Evolutionary conservation across 2,888 invertebrate genomes (phyloP), one percentile per base, ranked within the genome.

Genomic region (Steinernema hermaphroditum): DNA sequence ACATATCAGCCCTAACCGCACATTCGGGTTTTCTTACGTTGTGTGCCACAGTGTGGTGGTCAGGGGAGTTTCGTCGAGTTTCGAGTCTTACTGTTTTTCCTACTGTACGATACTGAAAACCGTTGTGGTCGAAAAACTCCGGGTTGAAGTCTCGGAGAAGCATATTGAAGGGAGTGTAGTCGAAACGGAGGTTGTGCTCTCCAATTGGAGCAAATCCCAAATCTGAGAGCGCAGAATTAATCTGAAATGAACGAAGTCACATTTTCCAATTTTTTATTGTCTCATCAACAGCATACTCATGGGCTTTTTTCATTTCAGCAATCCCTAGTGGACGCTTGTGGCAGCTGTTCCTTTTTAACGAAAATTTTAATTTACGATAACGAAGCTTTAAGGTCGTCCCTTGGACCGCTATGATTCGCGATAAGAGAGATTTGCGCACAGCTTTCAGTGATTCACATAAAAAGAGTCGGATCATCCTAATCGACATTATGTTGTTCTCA

Each of bases 141-240:
- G 62, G n/a, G 29, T 76, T 72, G 19, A 75, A 75, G 32, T 75
- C 75, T 22, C 76, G 76, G n/a, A 75, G 69, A 2, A 75, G 29
- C 19, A 72, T 71, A 50, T 72, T 75, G 34, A 34, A 27, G 9
- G 75, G 75, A 16, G 37, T 68, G 68, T 69, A 75, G 6, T 44
- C 62, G 37, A 75, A 16, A 9, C 62, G 70, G 54, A 75, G 16
- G 24, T 75, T 75, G 62, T 76, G 68, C 46, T 75, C 75, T n/a
- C 57, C 29, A 16, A 75, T 19, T 1, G 37, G 71, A 22, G 46
- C 70, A 12, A 75, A 34, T 2, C 62, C 62, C 62, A 62, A 62
- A 62, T 62, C 62, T 6, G 32, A 6, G 8, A 62, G 32, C 12
- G 62, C 62, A 16, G 62, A 22, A 34, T 62, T 62, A 1, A 62